Base-by-base conservation (phyloP, 2,797 vertebrate species). In the Labroides dimidiatus region DNA sequence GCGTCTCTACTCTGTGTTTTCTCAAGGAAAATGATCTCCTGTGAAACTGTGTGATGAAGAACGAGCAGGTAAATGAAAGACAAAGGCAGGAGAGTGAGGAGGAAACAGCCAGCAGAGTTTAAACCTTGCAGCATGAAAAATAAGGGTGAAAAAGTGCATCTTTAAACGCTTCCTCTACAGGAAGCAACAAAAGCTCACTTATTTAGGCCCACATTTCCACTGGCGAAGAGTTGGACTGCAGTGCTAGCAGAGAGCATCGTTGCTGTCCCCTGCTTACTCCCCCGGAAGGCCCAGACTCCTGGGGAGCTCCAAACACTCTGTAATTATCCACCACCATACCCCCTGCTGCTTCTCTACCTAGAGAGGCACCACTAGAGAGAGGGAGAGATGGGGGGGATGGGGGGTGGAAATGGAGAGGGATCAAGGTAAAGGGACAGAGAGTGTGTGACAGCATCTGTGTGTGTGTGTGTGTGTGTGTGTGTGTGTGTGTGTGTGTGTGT, bases 241-340 rank as follows among this genome's bases (percentile, higher is more conserved):
- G 72, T 54, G 64, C 77, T 82, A 75, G 74, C 41, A 44, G 61
- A 84, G 75, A 80, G 77, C 75, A 96, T 96, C 53, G 58, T 74
- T 15, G 14, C 75, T 44, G 54, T 52, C 50, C 41, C 30, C 24
- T n/a, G 4, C 16, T 24, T 14, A 20, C 43, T 71, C 33, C 74
- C 87, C 87, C 91, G 87, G 93, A 94, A 95, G 94, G 94, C 93
- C 93, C 93, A 91, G 95, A 94, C 95, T 95, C 95, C 94, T 91
- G 95, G 94, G 96, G 94, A 94, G 94, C 94, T 95, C 95, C 95
- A 96, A 97, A 97, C 95, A 95, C 94, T 93, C 94, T 95, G 95
- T 98, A 97, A 98, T 99, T 98, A 98, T 96, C 95, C 95, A 83
- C 91, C 93, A 65, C 91, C 93, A 52, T 60, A 68, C 81, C 93